Evolutionary conservation across 2,113 vertebrate genomes (phyloP), one percentile per base, ranked within the genome.

Genomic region (Isichthys henryi): DNA sequence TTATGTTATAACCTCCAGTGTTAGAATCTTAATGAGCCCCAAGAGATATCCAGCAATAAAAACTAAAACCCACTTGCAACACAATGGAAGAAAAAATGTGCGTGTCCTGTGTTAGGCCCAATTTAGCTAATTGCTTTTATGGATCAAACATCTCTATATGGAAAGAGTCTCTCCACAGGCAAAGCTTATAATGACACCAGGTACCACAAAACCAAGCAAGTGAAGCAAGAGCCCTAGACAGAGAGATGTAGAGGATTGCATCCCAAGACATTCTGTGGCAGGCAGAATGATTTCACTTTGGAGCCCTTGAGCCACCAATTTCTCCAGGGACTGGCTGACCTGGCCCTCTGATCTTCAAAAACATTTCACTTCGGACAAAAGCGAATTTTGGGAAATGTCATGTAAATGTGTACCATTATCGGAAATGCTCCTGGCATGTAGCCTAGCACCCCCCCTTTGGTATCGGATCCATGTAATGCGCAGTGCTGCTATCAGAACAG

Each of bases 1-100:
- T 84, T 85, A 85, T 85, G 82, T 66, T 80, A 58, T 85, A 84
- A 89, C 88, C 88, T 84, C 88, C 88, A 84, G 88, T 89, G 62
- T 84, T 58, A 58, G 50, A 84, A 48, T 85, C 77, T 84, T 89
- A 89, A 89, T 85, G 77, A 89, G 88, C 45, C 88, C 56, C 88
- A 3, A 2, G 88, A 39, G 88, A 89, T 21, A 84, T 39, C 39
- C 31, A 49, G 39, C 53, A n/a, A 89, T 89, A 82, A 89, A 21
- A 83, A 84, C 80, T 46, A 39, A 88, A 88, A 39, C 62, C 11
- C 5, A 31, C 35, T 62, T 13, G 7, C 5, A 46, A 89, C 21
- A 85, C 39, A 84, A 35, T 50, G 48, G 52, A 46, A 31, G 43
- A n/a, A 62, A 84, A 56, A 62, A 80, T 19, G 13, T 80, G 13